Evolutionary conservation across 2,888 invertebrate species (phyloP).

Genomic region (Drosophila siamana): DNA sequence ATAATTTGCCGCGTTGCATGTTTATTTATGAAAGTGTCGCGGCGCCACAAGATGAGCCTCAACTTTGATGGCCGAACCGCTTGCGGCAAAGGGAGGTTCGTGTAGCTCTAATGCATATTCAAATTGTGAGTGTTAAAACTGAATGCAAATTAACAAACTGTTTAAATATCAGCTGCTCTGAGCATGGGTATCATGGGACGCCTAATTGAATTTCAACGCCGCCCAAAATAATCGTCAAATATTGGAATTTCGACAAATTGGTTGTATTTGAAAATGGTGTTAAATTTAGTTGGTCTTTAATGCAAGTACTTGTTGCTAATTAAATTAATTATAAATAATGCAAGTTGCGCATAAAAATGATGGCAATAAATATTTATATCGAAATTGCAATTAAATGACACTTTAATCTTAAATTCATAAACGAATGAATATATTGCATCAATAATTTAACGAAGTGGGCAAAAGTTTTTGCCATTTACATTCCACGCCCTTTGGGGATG

Average conservation of each 20-base stretch:
- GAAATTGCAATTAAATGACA: slow-evolving; percentile 74
- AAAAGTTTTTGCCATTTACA: slow-evolving; percentile 67
- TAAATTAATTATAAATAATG: slow-evolving; percentile 67
- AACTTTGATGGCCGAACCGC: slow-evolving; percentile 43
- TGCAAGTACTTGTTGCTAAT: slow-evolving; percentile 64
- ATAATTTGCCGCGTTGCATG: slow-evolving; percentile 69
- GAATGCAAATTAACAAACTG: slow-evolving; percentile 74
- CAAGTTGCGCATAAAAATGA: slow-evolving; percentile 27
- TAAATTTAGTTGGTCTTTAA: slow-evolving; percentile 45
- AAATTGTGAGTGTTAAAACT: slow-evolving; percentile 65
- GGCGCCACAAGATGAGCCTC: slow-evolving; percentile 35
- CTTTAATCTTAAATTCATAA: slow-evolving; percentile 81
- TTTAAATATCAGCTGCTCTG: slow-evolving; percentile 61
- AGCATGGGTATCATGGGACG: background rate
- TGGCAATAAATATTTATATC: slow-evolving; percentile 52
- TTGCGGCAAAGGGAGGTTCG: background rate
- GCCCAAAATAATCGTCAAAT: background rate
- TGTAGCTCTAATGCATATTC: slow-evolving; percentile 52
- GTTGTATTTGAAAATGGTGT: background rate
- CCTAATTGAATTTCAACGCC: slow-evolving; percentile 54
- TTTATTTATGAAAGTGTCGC: slow-evolving; percentile 79
- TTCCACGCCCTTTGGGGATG: slow-evolving; percentile 52
- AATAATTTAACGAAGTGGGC: slow-evolving; percentile 73
- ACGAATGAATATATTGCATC: slow-evolving; percentile 59
- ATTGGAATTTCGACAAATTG: background rate